Percentiles rank a stretch among this genome's conserved stretches.
Conservation (phyloP, 2,797 vertebrate genomes). For the Platyrinchus mystaceus region DNA sequence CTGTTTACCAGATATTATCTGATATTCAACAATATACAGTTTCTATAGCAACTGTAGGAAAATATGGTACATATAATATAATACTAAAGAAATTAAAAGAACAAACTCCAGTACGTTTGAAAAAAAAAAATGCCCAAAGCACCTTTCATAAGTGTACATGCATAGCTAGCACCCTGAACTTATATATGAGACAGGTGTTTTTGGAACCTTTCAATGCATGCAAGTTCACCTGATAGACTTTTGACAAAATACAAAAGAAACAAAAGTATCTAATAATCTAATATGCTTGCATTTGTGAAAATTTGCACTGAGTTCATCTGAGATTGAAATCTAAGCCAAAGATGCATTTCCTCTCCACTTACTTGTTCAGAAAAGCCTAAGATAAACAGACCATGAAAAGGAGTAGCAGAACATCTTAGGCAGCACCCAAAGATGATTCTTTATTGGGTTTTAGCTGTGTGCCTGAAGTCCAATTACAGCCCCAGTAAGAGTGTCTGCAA, state of each 20-base stretch:
- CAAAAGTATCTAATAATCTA: neutral
- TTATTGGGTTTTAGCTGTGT: neutral
- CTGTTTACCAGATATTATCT: slow-evolving; percentile 10
- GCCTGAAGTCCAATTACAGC: neutral
- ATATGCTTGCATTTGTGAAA: neutral
- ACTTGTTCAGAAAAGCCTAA: neutral
- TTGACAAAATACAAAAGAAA: neutral
- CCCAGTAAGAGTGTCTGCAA: neutral
- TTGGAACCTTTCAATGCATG: neutral
- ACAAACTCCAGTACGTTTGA: neutral
- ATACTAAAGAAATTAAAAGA: neutral
- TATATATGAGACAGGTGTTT: neutral
- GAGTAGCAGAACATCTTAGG: neutral
- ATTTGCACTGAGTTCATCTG: neutral
- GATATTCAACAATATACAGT: neutral
- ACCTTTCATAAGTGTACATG: neutral
- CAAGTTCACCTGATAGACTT: neutral
- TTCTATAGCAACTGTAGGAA: slow-evolving; percentile 47
- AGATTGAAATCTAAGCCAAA: neutral
- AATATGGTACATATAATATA: neutral
- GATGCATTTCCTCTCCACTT: neutral
- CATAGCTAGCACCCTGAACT: neutral
- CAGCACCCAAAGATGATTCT: neutral
- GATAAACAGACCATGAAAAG: neutral
- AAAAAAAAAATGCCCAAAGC: neutral